Base-by-base conservation (phyloP, 2,113 vertebrate genomes). In the Serilophus lunatus region DNA sequence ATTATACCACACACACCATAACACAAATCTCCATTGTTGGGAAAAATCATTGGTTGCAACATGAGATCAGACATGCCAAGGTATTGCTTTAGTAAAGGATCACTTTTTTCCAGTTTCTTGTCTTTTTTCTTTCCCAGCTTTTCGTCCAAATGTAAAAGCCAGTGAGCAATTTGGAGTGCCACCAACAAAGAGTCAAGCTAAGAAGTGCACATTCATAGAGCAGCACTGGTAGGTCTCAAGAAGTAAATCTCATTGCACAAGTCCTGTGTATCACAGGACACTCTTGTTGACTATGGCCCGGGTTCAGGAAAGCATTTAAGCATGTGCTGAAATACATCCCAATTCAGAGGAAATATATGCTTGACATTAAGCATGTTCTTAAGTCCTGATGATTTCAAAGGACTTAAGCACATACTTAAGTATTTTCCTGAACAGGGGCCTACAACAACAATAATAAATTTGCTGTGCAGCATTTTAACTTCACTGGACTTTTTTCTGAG, bases 1-100 rank as follows among this genome's bases (percentile, higher is more conserved):
- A 95, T 97, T 91, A 95, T 92, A 75, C 92, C 92, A 85, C 95
- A 96, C 86, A 93, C 91, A 96, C 91, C 96, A 96, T 90, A 95
- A 79, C 94, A 95, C 83, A 95, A 56, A 88, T 96, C 94, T 88
- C 84, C 79, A 86, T 64, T 93, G 87, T 63, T 86, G 69, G 71
- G 75, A 78, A 92, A 93, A 96, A 66, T 10, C 84, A 68, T 18
- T 92, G 72, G 82, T 92, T 95, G 82, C 86, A 95, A 96, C 35
- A 88, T 23, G 75, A 90, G 71, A 95, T 81, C 70, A 74, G 88
- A 60, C 66, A 31, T 87, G 86, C 91, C 89, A 93, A 90, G 81
- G 72, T 89, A 96, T 86, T 91, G 88, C 92, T 93, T 92, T 78
- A 69, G 75, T 70, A 79, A 42, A 93, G 90, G 68, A 36, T 47